Conservation (phyloP, 1,140 invertebrate species). For the Hypothenemus hampei region DNA sequence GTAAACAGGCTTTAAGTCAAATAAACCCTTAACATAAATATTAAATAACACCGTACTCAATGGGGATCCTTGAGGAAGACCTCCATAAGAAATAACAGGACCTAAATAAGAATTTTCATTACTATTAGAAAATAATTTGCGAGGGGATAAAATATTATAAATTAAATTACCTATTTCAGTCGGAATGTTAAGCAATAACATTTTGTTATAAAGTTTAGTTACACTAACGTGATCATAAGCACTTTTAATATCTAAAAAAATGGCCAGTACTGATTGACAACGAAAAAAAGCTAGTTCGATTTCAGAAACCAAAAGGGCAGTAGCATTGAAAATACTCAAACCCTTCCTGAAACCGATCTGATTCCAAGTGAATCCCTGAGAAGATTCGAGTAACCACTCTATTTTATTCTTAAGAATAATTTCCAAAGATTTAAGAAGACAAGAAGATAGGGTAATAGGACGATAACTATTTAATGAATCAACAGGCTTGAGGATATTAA, state of each 20-base stretch:
- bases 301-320: not conserved
- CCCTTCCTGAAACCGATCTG: conserved; percentile 1
- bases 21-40: conserved; percentile 1
- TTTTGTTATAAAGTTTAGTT: not conserved
- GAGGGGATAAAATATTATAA: not conserved
- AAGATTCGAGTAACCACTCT: conserved; percentile 1
- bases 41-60: conserved; percentile 7
- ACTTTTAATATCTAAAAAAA: conserved; percentile 11
- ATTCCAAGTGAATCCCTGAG: not conserved
- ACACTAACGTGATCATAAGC: conserved; percentile 10
- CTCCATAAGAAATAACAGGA: not conserved
- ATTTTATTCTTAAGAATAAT: conserved; percentile 6
- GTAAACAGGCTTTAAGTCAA: too few species aligned
- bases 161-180: not conserved
- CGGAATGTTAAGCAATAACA: not conserved
- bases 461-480: not conserved
- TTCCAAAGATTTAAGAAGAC: conserved; percentile 2
- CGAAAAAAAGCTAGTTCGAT: not conserved
- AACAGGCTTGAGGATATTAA: conserved; percentile 1
- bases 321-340: not conserved
- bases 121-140: not conserved
- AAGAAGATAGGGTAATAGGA: conserved; percentile 10
- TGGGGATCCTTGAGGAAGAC: conserved; percentile 2
- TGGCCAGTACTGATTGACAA: not conserved
- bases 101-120: not conserved